Conservation (phyloP, 2,113 vertebrate genomes). For the Patagioenas fasciata region DNA sequence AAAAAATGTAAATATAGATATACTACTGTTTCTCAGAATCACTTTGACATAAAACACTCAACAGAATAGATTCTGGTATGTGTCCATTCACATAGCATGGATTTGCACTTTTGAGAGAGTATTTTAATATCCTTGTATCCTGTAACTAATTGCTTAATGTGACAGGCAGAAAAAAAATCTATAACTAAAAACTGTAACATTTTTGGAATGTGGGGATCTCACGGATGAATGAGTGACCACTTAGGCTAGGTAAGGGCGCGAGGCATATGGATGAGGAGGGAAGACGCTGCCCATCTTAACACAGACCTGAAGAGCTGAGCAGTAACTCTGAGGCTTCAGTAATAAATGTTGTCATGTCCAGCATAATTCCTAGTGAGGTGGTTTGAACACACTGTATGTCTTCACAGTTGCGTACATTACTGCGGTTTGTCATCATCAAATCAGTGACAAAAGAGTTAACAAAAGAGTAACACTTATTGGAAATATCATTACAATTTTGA, state of each 20-base stretch:
- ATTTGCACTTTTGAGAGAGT: neutral
- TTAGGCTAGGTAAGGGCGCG: fast-evolving
- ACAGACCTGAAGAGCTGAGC: neutral
- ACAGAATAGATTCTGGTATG: neutral
- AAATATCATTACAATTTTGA: neutral
- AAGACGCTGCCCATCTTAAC: neutral
- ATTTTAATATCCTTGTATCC: neutral
- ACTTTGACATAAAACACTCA: neutral
- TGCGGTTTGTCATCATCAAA: neutral
- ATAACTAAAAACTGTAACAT: neutral
- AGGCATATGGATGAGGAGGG: neutral
- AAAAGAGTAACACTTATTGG: neutral
- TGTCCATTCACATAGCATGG: neutral
- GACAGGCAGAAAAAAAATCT: neutral
- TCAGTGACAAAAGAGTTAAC: neutral
- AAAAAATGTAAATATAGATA: neutral
- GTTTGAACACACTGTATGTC: neutral
- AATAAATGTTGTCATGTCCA: neutral
- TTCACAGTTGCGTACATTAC: neutral
- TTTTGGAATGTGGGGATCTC: neutral
- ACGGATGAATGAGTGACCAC: neutral
- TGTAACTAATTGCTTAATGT: neutral
- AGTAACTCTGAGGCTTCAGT: neutral
- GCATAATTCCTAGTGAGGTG: neutral
- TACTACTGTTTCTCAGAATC: neutral